Base-by-base conservation (phyloP, 1,140 invertebrate species). In the Pantala flavescens region DNA sequence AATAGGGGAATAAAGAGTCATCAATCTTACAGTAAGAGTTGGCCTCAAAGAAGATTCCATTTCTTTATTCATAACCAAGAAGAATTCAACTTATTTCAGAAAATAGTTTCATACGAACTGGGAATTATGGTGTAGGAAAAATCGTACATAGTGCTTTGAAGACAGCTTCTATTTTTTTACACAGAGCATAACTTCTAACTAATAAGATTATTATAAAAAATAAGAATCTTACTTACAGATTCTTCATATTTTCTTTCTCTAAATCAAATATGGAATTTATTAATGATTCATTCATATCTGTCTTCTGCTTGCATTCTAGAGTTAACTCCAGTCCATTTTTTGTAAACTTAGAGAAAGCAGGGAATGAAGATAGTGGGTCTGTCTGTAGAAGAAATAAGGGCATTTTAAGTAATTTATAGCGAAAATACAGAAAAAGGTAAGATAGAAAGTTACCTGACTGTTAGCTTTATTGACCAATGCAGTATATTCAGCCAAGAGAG, bases 211-310 rank as follows among this genome's bases (percentile, higher is more conserved):
- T n/a, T n/a, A n/a, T n/a, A n/a, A n/a, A 7, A 63, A 12, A 63
- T 21, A 19, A 19, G 12, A 63, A 21, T 21, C 49, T 7, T 78
- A 75, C 84, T 78, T 88, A 91, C 81, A 86, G 81, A 19, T 81
- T 78, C 74, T 88, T 84, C 84, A 91, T 90, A 79, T 91, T 91
- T 70, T 81, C 80, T 78, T 88, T 86, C 73, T 88, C 87, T 21
- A 91, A 81, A 76, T 89, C 83, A 77, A 89, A 89, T 10, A 87
- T 84, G 88, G 88, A 90, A 43, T 86, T 82, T 1, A 85, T 75
- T 14, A 81, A 81, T 72, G 85, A 80, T 19, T 79, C 42, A 24
- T 80, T 76, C 76, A 88, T 78, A 75, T 86, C 77, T 70, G 73
- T 79, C 0, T 84, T 84, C 77, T 78, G 81, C 23, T 80, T 78